Conservation (phyloP, 2,113 vertebrate genomes). For the Sarotherodon lohbergeri region DNA sequence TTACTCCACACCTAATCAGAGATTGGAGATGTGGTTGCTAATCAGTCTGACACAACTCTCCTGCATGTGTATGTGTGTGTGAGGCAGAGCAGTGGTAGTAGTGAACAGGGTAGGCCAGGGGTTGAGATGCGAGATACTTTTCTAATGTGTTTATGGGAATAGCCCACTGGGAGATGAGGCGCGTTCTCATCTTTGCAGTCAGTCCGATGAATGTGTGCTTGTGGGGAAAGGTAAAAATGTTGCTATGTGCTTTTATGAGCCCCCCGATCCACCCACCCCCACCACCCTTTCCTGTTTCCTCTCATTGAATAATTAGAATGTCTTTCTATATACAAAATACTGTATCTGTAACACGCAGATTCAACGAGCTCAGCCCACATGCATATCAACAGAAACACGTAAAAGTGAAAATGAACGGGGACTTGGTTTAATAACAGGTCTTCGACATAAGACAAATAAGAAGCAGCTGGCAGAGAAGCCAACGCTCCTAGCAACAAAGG, state of each 20-base stretch:
- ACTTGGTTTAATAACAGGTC: conserved; percentile 11
- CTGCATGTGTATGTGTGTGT: neutral
- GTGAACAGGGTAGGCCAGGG: neutral
- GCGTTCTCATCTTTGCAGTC: conserved; percentile 1
- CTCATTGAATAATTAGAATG: conserved; percentile 41
- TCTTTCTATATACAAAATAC: conserved; percentile 6
- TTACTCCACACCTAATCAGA: conserved; percentile 69
- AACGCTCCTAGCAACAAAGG: neutral
- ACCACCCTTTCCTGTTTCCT: neutral
- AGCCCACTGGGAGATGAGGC: conserved; percentile 17
- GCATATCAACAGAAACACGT: conserved; percentile 49
- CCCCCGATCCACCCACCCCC: neutral
- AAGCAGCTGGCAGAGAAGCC: conserved; percentile 35
- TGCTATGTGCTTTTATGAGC: conserved; percentile 37
- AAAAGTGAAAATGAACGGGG: conserved; percentile 26
- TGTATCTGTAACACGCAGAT: conserved; percentile 35
- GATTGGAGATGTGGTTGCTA: conserved; percentile 58
- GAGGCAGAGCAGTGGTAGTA: neutral
- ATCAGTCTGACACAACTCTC: conserved; percentile 62
- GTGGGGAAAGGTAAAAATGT: neutral
- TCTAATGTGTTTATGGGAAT: conserved; percentile 19
- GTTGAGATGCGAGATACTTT: conserved; percentile 10
- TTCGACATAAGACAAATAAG: conserved; percentile 33
- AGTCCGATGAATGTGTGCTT: conserved; percentile 22
- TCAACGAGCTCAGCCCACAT: conserved; percentile 22